Base-by-base conservation (phyloP, 1,140 invertebrate species). In the Diachasmimorpha longicaudata region DNA sequence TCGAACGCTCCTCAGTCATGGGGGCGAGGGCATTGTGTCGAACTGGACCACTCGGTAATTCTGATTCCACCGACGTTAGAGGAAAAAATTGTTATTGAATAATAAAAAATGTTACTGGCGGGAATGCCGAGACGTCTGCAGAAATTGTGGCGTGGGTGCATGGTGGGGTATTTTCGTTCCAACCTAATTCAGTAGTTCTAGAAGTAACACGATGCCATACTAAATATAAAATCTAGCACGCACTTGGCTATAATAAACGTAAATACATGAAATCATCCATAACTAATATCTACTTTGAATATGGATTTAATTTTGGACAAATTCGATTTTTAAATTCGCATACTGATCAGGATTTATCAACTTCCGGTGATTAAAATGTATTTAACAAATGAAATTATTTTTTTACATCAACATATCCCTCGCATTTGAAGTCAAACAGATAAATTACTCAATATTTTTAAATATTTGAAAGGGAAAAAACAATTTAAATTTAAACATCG, bases 161-260 rank as follows among this genome's bases (percentile, higher is more conserved):
- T 82, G 83, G 69, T 75, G 74, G 68, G 76, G 72, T 85, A 85
- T 87, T 86, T 85, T 86, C 79, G 85, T 85, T 86, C 84, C 76
- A 86, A 85, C 85, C 85, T 83, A 86, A 86, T 85, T 86, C 85
- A 86, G 85, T 81, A 86, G 85, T 86, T 87, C 83, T 85, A 84
- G 36, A 81, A 80, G 85, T 87, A 86, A 86, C 84, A 83, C 46
- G 79, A 78, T 81, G 74, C 79, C 80, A 79, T 81, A 85, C 85
- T 86, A 87, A 87, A 87, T 86, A 87, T 87, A 87, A 87, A 86
- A 85, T 87, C 85, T 86, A 86, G 85, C 85, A 78, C 72, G 76
- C 71, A 80, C 70, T 81, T 79, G 66, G 63, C 79, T 80, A 77
- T 84, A 85, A 82, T 82, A 80, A 36, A 39, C n/a, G 36, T 72